Evolutionary conservation across 2,113 vertebrate species (phyloP), one percentile per base, ranked within the genome.

Genomic region (Eublepharis macularius): DNA sequence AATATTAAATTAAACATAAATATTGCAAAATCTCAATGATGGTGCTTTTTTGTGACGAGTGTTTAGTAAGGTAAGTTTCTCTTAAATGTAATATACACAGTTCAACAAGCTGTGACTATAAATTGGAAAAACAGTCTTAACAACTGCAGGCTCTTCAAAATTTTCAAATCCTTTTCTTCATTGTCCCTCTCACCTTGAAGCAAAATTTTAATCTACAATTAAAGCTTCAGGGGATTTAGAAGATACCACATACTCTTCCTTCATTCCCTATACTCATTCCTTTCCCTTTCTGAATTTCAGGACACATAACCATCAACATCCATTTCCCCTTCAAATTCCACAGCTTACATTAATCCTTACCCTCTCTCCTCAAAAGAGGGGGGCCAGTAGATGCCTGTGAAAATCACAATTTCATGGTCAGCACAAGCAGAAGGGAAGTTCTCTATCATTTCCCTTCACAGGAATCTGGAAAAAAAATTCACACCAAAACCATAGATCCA

Each of bases 381-480:
- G 11, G 60, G 51, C 51, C 51, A 60, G 32, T 66, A 45, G 32
- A 68, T 68, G 65, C n/a, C 63, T 80, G 63, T 80, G 63, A 68
- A 81, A 81, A 34, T 81, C 63, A 69, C 41, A 83, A 75, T 83
- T 83, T 83, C 13, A 29, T 57, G 57, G 69, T 13, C 72, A 75
- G 69, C 70, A 75, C 19, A 39, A 41, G 9, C 68, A 80, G 41
- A 49, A 66, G 78, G 11, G 51, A 41, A 51, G 1, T 45, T 74
- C 41, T 60, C 69, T 41, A 83, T 57, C 54, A 83, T 78, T 78
- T 60, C 63, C 70, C 63, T 63, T 66, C 78, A 86, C n/a, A 16
- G 26, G 34, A 86, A 66, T 63, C 21, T 43, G 57, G 16, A 29
- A 21, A 63, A 9, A 47, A 63, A 26, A 63, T 47, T 80, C 57